These are phyloP conservation scores for Microtus richardsoni DNA, from an alignment of 2,113 vertebrate species.

Conservation along the genomic window DNA sequence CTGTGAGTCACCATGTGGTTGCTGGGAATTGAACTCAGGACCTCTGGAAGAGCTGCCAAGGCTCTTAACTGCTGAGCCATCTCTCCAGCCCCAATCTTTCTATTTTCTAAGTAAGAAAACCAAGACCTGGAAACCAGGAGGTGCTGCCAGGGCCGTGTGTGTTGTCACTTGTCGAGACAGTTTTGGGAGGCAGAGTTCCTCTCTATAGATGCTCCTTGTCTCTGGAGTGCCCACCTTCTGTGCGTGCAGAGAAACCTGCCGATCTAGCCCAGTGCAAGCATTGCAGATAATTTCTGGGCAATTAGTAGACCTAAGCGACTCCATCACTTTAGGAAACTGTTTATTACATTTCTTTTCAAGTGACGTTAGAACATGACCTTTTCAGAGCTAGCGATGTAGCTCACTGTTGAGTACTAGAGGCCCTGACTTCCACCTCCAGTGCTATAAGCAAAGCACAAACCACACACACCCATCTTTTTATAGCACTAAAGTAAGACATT, in stretches of 20 bases:
- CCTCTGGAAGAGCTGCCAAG: background rate
- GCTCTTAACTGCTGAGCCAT: background rate
- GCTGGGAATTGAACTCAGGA: background rate
- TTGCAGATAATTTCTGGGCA: background rate
- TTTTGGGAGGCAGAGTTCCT: background rate
- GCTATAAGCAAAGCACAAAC: background rate
- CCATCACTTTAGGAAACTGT: slow-evolving; percentile 14
- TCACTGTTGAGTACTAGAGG: background rate
- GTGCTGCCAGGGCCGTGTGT: background rate
- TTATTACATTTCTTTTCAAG: background rate
- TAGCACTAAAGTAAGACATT: background rate
- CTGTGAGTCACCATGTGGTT: background rate
- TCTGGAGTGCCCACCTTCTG: background rate
- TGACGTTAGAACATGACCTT: background rate
- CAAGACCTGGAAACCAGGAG: background rate
- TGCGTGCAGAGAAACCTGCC: background rate
- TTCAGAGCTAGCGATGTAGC: background rate
- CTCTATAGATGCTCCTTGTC: background rate
- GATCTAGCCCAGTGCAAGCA: background rate
- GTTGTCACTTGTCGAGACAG: background rate
- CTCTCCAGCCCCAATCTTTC: background rate
- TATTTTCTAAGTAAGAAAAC: background rate
- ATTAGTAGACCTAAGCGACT: background rate
- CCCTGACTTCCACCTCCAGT: background rate
- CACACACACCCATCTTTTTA: background rate